Evolutionary conservation across 2,888 invertebrate species (phyloP).

Genomic region (Deilephila porcellus): DNA sequence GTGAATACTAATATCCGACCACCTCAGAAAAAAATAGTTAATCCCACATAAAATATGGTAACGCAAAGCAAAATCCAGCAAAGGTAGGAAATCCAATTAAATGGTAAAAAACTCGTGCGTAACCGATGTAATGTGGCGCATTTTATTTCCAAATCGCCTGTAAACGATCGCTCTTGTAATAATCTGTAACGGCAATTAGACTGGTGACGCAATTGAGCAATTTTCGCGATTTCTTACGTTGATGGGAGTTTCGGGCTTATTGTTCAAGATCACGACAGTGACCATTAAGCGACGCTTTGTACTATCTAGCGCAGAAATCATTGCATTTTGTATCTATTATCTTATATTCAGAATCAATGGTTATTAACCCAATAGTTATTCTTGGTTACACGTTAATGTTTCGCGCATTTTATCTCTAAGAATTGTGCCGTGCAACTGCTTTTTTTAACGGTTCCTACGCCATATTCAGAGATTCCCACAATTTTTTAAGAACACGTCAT

Average conservation of each 20-base stretch:
- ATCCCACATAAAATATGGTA: not conserved
- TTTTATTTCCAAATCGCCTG: conserved; percentile 64
- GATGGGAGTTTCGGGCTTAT: conserved; percentile 70
- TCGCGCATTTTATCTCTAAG: no score
- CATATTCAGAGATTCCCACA: no score
- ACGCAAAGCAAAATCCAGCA: conserved; percentile 18
- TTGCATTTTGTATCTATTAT: not conserved
- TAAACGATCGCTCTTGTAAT: conserved; percentile 72
- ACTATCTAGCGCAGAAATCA: conserved; percentile 26
- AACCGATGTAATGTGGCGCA: conserved; percentile 47
- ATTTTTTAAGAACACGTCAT: no score
- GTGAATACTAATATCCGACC: no score
- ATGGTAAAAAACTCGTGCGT: conserved; percentile 45
- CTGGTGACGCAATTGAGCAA: conserved; percentile 67
- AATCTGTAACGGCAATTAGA: conserved; percentile 75
- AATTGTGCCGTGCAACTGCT: no score
- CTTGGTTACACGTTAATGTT: no score
- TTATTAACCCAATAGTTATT: not conserved
- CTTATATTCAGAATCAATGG: not conserved
- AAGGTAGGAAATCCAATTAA: conserved; percentile 29
- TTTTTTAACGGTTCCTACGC: no score
- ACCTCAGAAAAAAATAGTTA: not conserved
- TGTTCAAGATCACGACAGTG: conserved; percentile 73
- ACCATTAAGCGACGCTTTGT: conserved; percentile 16
- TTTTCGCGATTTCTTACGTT: conserved; percentile 73